Percentiles rank a stretch among this genome's conserved stretches.
These are phyloP conservation scores for Nephrotoma guestfalica DNA, from an alignment of 2,888 invertebrate species.

Conservation along the genomic window DNA sequence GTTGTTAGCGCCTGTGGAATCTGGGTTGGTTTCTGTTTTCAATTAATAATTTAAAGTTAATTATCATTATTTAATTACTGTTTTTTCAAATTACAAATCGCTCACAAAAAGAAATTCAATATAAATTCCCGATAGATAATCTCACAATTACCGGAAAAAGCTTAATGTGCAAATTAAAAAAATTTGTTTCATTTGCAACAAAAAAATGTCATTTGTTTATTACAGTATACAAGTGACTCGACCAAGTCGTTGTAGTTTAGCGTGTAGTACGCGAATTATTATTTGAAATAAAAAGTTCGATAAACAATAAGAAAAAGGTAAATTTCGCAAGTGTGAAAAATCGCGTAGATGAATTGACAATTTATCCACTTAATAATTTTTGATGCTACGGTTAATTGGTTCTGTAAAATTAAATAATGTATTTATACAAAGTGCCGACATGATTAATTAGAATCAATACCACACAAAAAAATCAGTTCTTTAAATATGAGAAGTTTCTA, in stretches of 20 bases:
- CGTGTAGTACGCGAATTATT: background rate
- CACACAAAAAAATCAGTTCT: background rate
- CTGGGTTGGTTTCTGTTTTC: too few species aligned
- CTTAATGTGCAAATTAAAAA: background rate
- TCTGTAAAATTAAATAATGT: background rate
- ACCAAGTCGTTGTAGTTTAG: background rate
- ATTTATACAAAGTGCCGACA: background rate
- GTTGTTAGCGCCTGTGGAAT: too few species aligned
- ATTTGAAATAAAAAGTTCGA: background rate
- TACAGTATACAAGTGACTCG: background rate
- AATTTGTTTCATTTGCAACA: background rate
- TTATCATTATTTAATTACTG: too few species aligned
- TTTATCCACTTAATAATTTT: background rate
- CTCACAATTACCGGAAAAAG: background rate
- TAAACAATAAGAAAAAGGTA: background rate
- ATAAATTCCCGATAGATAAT: background rate
- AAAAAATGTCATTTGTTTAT: too few species aligned
- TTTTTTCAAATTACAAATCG: too few species aligned
- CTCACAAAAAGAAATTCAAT: background rate
- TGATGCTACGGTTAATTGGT: background rate
- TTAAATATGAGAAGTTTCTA: background rate
- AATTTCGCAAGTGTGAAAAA: background rate
- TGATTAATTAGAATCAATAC: background rate
- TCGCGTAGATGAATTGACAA: background rate
- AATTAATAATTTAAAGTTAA: too few species aligned